Evolutionary conservation across 2,797 vertebrate species (phyloP).

Genomic region (Numenius phaeopus): DNA sequence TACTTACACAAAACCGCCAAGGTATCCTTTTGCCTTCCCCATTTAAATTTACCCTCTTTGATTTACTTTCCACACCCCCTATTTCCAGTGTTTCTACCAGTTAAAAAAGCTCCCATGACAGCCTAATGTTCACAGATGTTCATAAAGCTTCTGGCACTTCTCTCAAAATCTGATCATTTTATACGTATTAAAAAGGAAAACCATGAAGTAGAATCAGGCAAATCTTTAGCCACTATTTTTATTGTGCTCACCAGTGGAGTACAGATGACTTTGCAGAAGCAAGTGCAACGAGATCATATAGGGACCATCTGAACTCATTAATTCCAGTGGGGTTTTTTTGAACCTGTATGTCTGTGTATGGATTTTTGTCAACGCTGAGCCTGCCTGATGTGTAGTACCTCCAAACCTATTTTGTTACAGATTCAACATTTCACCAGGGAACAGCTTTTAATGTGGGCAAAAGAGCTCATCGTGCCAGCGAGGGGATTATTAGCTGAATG

Average conservation of each 20-base stretch:
- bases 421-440: not conserved
- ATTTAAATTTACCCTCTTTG: not conserved
- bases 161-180: not conserved
- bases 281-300: not conserved
- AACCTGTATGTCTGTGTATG: not conserved
- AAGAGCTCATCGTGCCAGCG: accelerated
- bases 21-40: not conserved
- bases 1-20: not conserved
- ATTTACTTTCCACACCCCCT: not conserved
- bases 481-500: not conserved
- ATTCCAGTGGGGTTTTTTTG: not conserved
- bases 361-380: not conserved
- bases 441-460: not conserved
- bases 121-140: not conserved
- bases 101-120: not conserved
- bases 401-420: not conserved
- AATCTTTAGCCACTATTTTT: not conserved
- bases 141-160: not conserved
- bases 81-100: not conserved
- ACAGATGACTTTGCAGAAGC: not conserved
- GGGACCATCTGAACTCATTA: not conserved
- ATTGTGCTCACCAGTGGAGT: not conserved
- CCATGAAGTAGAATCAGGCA: not conserved
- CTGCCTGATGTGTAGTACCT: not conserved
- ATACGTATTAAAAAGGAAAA: not conserved